Percentiles rank a stretch among this genome's conserved stretches.
phyloP scores from a whole-genome alignment of 2,888 invertebrate species.

The Agrochola macilenta region DNA sequence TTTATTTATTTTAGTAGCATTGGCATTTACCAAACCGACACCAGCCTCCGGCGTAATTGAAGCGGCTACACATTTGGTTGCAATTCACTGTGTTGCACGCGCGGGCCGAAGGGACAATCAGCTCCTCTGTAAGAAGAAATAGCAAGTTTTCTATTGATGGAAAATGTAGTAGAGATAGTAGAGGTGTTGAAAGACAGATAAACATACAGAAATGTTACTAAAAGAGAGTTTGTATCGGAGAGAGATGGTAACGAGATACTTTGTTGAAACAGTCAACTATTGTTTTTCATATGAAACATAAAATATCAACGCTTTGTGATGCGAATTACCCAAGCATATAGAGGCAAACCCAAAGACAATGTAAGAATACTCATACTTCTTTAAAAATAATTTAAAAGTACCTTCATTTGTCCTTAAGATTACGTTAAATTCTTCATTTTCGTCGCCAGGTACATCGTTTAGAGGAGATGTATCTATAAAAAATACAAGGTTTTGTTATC shows the following conservation, averaged over 20 bases:
- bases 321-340: too few species aligned
- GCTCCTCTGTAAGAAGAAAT: conserved; percentile 13
- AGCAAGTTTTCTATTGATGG: too few species aligned
- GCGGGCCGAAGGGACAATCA: background rate
- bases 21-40: conserved; percentile 46
- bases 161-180: background rate
- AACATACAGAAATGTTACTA: background rate
- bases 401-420: background rate
- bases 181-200: too few species aligned
- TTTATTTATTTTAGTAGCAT: conserved; percentile 43
- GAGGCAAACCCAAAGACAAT: too few species aligned
- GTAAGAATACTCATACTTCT: background rate
- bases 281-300: background rate
- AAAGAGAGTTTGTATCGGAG: too few species aligned
- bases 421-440: conserved; percentile 6
- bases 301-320: background rate
- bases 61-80: conserved; percentile 19
- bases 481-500: background rate
- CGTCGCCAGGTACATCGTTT: background rate
- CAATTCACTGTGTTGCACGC: conserved; percentile 18
- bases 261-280: too few species aligned
- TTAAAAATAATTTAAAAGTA: background rate
- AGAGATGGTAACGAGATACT: too few species aligned
- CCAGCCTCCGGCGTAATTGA: conserved; percentile 27
- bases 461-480: background rate